Conservation (phyloP, 2,888 invertebrate species). For the Lysandra coridon region DNA sequence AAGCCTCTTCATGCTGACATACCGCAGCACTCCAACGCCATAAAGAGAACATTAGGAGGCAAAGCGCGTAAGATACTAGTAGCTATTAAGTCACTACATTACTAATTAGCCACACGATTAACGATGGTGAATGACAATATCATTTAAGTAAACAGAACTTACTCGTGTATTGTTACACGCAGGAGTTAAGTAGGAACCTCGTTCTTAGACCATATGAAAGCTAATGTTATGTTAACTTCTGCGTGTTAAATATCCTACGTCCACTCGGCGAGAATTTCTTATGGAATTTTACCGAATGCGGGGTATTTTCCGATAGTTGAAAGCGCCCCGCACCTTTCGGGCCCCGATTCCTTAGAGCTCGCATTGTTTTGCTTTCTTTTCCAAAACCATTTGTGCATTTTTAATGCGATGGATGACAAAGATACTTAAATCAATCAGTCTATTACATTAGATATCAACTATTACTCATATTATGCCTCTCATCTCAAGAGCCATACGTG, state of each 20-base stretch:
- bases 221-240: not conserved
- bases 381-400: too few species aligned
- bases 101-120: conserved; percentile 45
- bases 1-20: not conserved
- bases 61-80: conserved; percentile 25
- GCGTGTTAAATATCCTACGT: too few species aligned
- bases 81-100: conserved; percentile 40
- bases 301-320: too few species aligned
- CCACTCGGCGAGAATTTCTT: too few species aligned
- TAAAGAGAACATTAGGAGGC: conserved; percentile 22
- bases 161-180: conserved; percentile 34
- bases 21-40: not conserved
- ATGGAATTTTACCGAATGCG: too few species aligned
- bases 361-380: too few species aligned
- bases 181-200: not conserved
- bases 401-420: not conserved
- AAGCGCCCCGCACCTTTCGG: too few species aligned
- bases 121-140: conserved; percentile 42
- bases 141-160: conserved; percentile 39
- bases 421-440: not conserved
- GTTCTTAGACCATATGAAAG: not conserved
- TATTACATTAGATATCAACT: not conserved
- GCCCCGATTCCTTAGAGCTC: too few species aligned
- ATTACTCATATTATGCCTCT: not conserved
- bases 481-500: conserved; percentile 30